Percentiles rank a stretch among this genome's conserved stretches.
These are phyloP conservation scores for Microcebus tavaratra DNA, from an alignment of 2,113 vertebrate species.

Conservation along the genomic window DNA sequence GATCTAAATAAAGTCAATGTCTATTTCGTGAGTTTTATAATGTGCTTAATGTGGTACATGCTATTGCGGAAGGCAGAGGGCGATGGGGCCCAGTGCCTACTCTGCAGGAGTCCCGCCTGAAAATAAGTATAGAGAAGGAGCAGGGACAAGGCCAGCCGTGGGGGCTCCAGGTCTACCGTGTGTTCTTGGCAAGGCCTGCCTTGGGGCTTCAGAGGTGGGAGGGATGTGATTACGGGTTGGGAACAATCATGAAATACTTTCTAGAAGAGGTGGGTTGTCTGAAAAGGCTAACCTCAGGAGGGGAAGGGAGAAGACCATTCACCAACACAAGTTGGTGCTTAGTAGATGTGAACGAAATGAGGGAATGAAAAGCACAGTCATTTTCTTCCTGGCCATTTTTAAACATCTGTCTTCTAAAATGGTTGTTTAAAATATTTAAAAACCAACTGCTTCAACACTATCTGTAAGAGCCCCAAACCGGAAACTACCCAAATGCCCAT, in stretches of 20 bases:
- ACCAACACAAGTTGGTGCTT: not conserved
- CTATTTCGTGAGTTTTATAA: not conserved
- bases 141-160: not conserved
- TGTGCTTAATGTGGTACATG: not conserved
- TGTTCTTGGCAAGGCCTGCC: not conserved
- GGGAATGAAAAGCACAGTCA: not conserved
- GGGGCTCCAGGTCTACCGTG: not conserved
- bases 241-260: not conserved
- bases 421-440: slow-evolving; percentile 43
- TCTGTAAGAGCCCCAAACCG: slow-evolving; percentile 45
- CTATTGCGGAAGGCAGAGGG: not conserved
- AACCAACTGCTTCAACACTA: slow-evolving; percentile 13
- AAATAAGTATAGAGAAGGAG: not conserved
- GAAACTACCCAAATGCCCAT: slow-evolving; percentile 38
- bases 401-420: slow-evolving; percentile 45
- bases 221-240: not conserved
- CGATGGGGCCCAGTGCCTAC: fast-evolving
- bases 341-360: slow-evolving; percentile 10
- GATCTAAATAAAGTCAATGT: not conserved
- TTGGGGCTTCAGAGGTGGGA: not conserved
- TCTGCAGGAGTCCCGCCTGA: not conserved
- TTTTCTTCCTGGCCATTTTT: slow-evolving; percentile 8
- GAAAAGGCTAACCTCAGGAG: not conserved
- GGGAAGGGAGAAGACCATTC: not conserved
- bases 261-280: not conserved